These are phyloP conservation scores for Tribolium freemani DNA, from an alignment of 2,888 invertebrate species.

Conservation along the genomic window DNA sequence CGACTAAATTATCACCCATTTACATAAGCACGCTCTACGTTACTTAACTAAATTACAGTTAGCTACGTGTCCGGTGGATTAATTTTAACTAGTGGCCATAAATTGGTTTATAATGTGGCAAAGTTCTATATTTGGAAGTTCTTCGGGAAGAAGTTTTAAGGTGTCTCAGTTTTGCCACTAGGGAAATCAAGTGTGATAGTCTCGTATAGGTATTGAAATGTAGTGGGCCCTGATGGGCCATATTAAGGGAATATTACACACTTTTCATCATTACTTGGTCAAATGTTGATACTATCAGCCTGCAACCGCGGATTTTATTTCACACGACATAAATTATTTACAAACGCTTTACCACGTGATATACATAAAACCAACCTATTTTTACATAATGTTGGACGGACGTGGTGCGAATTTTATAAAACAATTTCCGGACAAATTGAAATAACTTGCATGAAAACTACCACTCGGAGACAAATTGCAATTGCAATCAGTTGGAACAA, in stretches of 20 bases:
- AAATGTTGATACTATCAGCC: slow-evolving; percentile 38
- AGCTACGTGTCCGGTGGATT: neutral
- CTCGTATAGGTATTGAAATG: slow-evolving; percentile 57
- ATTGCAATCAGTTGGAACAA: too few species aligned
- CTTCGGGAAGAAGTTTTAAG: slow-evolving; percentile 40
- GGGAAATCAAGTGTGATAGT: slow-evolving; percentile 60
- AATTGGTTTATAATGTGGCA: slow-evolving; percentile 30
- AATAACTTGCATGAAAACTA: neutral
- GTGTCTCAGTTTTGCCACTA: slow-evolving; percentile 50
- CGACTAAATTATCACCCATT: slow-evolving; percentile 33
- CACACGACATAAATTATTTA: slow-evolving; percentile 23
- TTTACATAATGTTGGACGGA: slow-evolving; percentile 4
- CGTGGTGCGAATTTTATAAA: neutral
- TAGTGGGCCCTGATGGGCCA: slow-evolving; percentile 55
- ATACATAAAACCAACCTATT: neutral
- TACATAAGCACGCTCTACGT: slow-evolving; percentile 26
- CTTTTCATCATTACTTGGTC: slow-evolving; percentile 51
- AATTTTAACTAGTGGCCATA: slow-evolving; percentile 13
- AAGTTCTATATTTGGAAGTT: slow-evolving; percentile 38
- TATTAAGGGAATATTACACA: slow-evolving; percentile 57
- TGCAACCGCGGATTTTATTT: slow-evolving; percentile 28
- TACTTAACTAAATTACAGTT: slow-evolving; percentile 21
- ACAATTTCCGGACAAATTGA: neutral
- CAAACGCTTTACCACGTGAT: slow-evolving; percentile 6
- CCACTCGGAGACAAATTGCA: too few species aligned